Base-by-base conservation (phyloP, 2,797 vertebrate genomes). In the Chromobotia macracanthus region DNA sequence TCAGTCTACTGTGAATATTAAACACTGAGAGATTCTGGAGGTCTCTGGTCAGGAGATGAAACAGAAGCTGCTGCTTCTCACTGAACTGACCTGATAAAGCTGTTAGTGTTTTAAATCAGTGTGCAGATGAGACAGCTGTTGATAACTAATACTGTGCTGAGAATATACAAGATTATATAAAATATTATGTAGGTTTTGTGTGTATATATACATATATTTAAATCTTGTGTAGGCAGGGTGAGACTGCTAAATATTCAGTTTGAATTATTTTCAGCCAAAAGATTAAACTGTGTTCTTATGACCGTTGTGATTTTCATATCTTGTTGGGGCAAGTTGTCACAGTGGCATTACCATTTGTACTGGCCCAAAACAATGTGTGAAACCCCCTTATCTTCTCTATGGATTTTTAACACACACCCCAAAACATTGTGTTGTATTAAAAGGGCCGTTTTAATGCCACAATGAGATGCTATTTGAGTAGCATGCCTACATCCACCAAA, bases 1-100 rank as follows among this genome's bases (percentile, higher is more conserved):
- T 16, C 13, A 23, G 5, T 16, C 23, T 3, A 15, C 50, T 65
- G 50, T 56, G 50, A 76, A 76, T 55, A 75, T 75, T 76, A 67
- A 73, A 55, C 6, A 44, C 28, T 21, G 41, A 10, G 16, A 28
- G 35, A 67, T n/a, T n/a, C 11, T 15, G 28, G 25, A 65, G 50
- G 28, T 25, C 25, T 75, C 13, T 55, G 13, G 18, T 41, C 31
- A 16, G 68, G 31, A 31, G 25, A 63, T 1, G 0, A 75, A 53
- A 38, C 46, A 53, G 9, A 60, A n/a, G n/a, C n/a, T n/a, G 4
- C 16, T 46, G 23, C 35, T 46, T 15, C 44, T 7, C 8, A 53
- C 28, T 48, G 5, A 64, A 74, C 28, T 19, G 44, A 48, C 46
- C 46, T 0, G 2, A 65, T 35, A 65, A 75, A 18, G 19, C 48